A percentile compares a stretch with the other conserved stretches of the same genome.
phyloP scores from a whole-genome alignment of 2,113 vertebrate species.

The Syngnathus floridae region DNA sequence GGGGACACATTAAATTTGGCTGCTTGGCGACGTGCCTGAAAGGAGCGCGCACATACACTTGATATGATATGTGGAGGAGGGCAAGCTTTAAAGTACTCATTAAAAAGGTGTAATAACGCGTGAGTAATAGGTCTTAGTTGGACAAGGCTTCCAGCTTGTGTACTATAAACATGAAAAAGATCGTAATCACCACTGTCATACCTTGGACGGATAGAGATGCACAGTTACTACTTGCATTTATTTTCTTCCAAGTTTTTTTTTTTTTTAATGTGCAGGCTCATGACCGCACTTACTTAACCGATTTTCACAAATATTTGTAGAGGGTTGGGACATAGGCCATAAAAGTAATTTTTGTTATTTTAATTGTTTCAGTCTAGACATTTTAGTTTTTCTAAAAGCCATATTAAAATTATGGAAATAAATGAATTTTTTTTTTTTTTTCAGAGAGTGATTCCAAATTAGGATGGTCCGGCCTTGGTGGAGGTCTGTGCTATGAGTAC shows the following conservation, averaged over 20 bases:
- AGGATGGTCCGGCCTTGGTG: neutral
- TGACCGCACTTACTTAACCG: neutral
- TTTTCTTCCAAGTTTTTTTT: neutral
- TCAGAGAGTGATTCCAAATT: neutral
- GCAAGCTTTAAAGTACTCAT: conserved; percentile 19
- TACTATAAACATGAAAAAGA: neutral
- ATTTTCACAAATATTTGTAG: neutral
- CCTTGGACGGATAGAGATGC: conserved; percentile 8
- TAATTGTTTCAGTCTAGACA: neutral
- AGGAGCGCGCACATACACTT: conserved; percentile 1
- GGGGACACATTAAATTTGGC: neutral
- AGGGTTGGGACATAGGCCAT: neutral
- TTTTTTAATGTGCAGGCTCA: neutral
- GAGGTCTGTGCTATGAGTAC: neutral
- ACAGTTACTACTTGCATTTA: conserved; percentile 17
- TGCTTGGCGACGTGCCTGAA: neutral
- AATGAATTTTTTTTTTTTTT: neutral
- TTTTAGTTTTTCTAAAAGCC: neutral
- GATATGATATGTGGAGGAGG: conserved; percentile 11
- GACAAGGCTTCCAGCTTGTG: neutral
- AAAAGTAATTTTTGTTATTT: neutral
- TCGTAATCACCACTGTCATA: neutral
- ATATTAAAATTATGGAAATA: neutral
- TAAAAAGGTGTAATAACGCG: conserved; percentile 17
- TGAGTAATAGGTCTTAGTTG: conserved; percentile 16